A percentile compares a stretch with the other conserved stretches of the same genome.
Evolutionary conservation across 2,797 vertebrate species (phyloP).

Genomic region (Miichthys miiuy): DNA sequence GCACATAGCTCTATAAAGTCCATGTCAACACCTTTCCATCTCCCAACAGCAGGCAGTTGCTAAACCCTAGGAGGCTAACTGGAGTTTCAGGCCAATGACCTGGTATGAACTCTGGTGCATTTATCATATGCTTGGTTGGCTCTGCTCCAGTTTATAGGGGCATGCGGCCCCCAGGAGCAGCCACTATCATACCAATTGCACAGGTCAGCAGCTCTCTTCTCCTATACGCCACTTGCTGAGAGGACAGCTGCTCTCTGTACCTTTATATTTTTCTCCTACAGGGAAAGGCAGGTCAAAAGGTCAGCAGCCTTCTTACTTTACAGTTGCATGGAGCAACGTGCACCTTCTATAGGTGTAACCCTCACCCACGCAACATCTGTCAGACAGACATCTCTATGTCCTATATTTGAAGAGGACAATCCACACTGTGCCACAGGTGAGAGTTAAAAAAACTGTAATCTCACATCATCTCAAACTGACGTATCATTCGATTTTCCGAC

Average conservation of each 20-base stretch:
- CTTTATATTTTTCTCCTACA: slow-evolving; percentile 40
- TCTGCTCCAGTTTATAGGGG: slow-evolving; percentile 73
- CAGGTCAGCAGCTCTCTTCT: slow-evolving; percentile 71
- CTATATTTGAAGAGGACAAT: slow-evolving; percentile 1
- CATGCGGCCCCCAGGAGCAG: slow-evolving; percentile 61
- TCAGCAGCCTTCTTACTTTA: slow-evolving; percentile 50
- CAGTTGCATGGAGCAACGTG: slow-evolving; percentile 32
- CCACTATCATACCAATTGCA: slow-evolving; percentile 64
- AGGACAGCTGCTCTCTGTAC: slow-evolving; percentile 65
- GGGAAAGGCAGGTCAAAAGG: slow-evolving; percentile 46
- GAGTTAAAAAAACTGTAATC: background rate
- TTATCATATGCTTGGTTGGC: slow-evolving; percentile 73
- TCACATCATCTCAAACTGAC: background rate
- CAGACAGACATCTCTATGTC: background rate
- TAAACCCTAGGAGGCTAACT: slow-evolving; percentile 72
- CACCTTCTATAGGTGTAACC: slow-evolving; percentile 12
- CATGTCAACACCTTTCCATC: slow-evolving; percentile 69
- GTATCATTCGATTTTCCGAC: background rate
- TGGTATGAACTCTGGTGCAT: slow-evolving; percentile 74
- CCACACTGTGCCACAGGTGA: background rate
- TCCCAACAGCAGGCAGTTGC: slow-evolving; percentile 64
- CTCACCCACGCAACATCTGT: background rate
- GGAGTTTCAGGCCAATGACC: slow-evolving; percentile 69
- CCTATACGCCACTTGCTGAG: slow-evolving; percentile 61
- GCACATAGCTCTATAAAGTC: slow-evolving; percentile 52